Conservation (phyloP, 2,888 invertebrate genomes). For the Archaeoteleia sp. region DNA sequence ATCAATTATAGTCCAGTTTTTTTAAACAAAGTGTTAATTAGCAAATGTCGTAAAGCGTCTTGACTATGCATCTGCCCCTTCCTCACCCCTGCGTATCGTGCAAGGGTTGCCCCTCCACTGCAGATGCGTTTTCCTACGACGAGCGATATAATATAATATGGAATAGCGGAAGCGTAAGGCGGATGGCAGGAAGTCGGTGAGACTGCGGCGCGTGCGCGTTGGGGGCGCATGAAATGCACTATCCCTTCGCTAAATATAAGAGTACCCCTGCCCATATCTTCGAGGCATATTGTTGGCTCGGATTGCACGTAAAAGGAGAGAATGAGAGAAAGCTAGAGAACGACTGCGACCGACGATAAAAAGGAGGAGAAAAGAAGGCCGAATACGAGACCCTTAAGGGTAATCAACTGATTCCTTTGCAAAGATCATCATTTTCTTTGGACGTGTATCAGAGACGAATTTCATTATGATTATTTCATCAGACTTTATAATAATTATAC, state of each 20-base stretch:
- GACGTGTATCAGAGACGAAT: too few species aligned
- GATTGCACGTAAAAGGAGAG: slow-evolving; percentile 55
- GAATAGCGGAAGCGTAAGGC: slow-evolving; percentile 71
- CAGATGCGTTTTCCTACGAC: slow-evolving; percentile 58
- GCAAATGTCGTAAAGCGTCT: too few species aligned
- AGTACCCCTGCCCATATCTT: slow-evolving; percentile 58
- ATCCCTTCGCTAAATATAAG: slow-evolving; percentile 63
- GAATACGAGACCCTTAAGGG: neutral
- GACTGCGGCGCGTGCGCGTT: slow-evolving; percentile 72
- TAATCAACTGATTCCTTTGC: neutral
- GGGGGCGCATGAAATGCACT: slow-evolving; percentile 54
- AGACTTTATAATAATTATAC: too few species aligned
- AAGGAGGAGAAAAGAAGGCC: too few species aligned
- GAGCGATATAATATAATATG: slow-evolving; percentile 63
- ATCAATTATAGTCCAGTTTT: too few species aligned
- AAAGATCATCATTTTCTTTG: too few species aligned
- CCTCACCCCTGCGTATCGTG: slow-evolving; percentile 24
- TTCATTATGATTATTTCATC: too few species aligned
- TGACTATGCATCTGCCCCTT: slow-evolving; percentile 57
- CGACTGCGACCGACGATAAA: neutral
- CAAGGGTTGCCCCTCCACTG: slow-evolving; percentile 52
- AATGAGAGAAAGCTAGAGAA: slow-evolving; percentile 6
- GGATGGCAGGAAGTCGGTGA: slow-evolving; percentile 73
- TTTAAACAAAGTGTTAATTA: too few species aligned
- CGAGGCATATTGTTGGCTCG: slow-evolving; percentile 66